Percentiles rank a stretch among this genome's conserved stretches.
Conservation (phyloP, 1,140 invertebrate genomes). For the Leucophenga varia region DNA sequence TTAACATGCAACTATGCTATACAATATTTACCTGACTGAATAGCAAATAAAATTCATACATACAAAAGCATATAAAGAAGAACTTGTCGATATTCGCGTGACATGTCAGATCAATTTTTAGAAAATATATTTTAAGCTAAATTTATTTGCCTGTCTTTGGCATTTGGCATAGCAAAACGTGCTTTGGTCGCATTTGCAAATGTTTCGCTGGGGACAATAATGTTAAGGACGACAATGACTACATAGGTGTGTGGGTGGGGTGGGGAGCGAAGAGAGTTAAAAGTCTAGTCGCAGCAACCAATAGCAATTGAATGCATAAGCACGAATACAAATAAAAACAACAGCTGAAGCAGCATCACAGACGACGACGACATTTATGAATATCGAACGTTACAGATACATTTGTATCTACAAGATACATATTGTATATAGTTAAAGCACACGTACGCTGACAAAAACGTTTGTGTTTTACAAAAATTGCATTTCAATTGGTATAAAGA, state of each 20-base stretch:
- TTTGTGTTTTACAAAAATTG: constrained; percentile 52
- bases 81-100: constrained; percentile 29
- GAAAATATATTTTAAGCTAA: constrained; percentile 46
- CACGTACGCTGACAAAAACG: constrained; percentile 18
- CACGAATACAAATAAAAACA: constrained; percentile 3
- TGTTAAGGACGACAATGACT: neutral
- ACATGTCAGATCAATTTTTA: constrained; percentile 51
- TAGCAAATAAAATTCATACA: too few species aligned
- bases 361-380: neutral
- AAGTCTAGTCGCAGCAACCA: too few species aligned
- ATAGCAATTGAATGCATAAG: constrained; percentile 10
- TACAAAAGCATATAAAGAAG: too few species aligned
- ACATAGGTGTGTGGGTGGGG: neutral
- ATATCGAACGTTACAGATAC: neutral
- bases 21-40: too few species aligned
- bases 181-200: constrained; percentile 44
- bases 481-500: constrained; percentile 46
- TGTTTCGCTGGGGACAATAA: constrained; percentile 41
- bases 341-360: neutral
- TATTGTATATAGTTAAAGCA: too few species aligned
- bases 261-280: neutral
- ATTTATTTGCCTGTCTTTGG: constrained; percentile 53
- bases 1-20: too few species aligned
- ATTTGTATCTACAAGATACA: constrained; percentile 25
- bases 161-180: constrained; percentile 45